Conservation (phyloP, 2,113 vertebrate genomes). For the Ploceus nigricollis region DNA sequence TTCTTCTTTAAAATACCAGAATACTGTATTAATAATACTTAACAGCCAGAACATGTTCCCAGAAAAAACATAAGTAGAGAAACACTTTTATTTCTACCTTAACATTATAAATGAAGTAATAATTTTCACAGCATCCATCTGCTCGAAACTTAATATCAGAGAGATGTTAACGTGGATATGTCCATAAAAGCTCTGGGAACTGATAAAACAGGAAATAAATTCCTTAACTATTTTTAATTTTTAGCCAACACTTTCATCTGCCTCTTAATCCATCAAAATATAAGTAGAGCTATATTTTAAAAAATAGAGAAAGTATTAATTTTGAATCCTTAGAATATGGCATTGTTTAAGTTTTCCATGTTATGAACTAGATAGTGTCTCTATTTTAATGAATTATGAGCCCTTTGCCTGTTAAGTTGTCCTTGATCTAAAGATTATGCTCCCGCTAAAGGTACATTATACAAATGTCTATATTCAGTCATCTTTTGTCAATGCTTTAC, state of each 20-base stretch:
- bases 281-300: constrained; percentile 38
- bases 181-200: constrained; percentile 10
- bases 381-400: constrained; percentile 72
- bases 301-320: constrained; percentile 33
- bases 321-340: constrained; percentile 30
- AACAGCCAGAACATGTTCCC: neutral
- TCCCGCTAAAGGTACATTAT: constrained; percentile 54
- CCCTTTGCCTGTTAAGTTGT: constrained; percentile 65
- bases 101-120: constrained; percentile 36
- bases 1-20: neutral
- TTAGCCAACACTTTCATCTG: neutral
- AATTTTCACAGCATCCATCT: constrained; percentile 42
- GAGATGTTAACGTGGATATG: neutral
- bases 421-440: constrained; percentile 67
- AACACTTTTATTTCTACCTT: constrained; percentile 33
- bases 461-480: constrained; percentile 70
- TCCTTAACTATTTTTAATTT: constrained; percentile 45
- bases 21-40: neutral
- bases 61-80: neutral
- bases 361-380: constrained; percentile 49
- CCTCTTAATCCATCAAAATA: constrained; percentile 14
- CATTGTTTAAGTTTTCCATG: constrained; percentile 64
- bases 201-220: constrained; percentile 43
- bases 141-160: constrained; percentile 41
- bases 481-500: constrained; percentile 68